Evolutionary conservation across 2,797 vertebrate species (phyloP), one percentile per base, ranked within the genome.

Genomic region (Australoheros facetus): DNA sequence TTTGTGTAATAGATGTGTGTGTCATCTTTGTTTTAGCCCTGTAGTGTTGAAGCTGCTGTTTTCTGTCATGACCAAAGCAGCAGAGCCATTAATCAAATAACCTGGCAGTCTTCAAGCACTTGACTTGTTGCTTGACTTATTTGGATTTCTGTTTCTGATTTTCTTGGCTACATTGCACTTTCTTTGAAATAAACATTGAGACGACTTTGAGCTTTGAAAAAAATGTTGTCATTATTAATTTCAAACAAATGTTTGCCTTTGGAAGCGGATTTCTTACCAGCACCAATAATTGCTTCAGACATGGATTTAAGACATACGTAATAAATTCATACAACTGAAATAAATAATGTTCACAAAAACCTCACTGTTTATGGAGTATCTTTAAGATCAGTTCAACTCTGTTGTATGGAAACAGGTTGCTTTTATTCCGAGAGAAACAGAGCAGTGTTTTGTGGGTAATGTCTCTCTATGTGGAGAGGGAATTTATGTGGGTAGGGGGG

Each of bases 221-320:
- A 21, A 34, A 34, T 34, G 32, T 56, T 64, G 83, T 86, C 39
- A 58, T 17, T 17, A 26, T 39, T 80, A 75, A 91, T 84, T 85
- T 57, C 77, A 82, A 90, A 73, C 86, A 92, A 87, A 89, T 88
- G 81, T 77, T 87, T 88, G 39, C 70, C 48, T 87, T 84, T 73
- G 54, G 73, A 81, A 81, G 71, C 53, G 8, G 48, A 71, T 56
- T 78, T 71, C 26, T n/a, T 26, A 54, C 16, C 11, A 51, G 55
- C 55, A 73, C 0, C 3, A 71, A 53, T 19, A 37, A 34, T 71
- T 74, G 69, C n/a, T 70, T 75, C 6, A 79, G 72, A 69, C 71
- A 37, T 48, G 28, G 30, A 74, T 37, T 56, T 58, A 80, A 72
- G 55, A 60, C 28, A 9, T 45, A 48, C 7, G 57, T 12, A 34